Conservation (phyloP, 1,140 invertebrate genomes). For the Dendroctonus ponderosae region DNA sequence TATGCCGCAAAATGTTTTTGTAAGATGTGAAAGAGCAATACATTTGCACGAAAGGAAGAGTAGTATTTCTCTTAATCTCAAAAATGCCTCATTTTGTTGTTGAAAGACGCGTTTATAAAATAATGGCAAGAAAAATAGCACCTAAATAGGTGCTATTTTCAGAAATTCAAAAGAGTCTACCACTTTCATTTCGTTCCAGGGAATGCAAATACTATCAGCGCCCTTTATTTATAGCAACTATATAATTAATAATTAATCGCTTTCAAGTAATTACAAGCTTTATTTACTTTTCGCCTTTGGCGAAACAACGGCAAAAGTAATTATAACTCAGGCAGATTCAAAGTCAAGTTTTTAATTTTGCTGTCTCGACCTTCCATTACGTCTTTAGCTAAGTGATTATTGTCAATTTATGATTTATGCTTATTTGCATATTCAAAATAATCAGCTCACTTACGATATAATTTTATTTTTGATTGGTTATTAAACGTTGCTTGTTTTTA, state of each 20-base stretch:
- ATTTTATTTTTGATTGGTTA: constrained; percentile 7
- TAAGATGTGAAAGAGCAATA: background rate
- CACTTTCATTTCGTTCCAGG: background rate
- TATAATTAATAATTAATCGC: constrained; percentile 43
- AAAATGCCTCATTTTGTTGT: background rate
- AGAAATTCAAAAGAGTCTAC: background rate
- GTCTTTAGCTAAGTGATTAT: constrained; percentile 25
- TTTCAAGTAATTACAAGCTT: constrained; percentile 39
- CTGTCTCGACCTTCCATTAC: constrained; percentile 17
- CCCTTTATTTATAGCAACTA: constrained; percentile 38
- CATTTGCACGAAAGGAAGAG: background rate
- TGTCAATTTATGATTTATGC: constrained; percentile 22
- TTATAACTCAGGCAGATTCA: constrained; percentile 27
- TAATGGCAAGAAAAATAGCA: background rate
- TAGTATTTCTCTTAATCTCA: background rate
- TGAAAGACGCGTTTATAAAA: background rate
- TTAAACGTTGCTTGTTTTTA: background rate
- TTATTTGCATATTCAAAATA: constrained; percentile 26
- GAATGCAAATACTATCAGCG: constrained; percentile 5
- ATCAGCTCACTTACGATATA: constrained; percentile 15
- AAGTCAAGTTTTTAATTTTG: constrained; percentile 29
- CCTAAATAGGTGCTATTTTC: no score
- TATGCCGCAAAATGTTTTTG: background rate
- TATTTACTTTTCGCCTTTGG: constrained; percentile 38
- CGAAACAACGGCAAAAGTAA: constrained; percentile 28